A percentile compares a stretch with the other conserved stretches of the same genome.
Evolutionary conservation across 2,888 invertebrate species (phyloP).

Genomic region (Proisotoma minuta): DNA sequence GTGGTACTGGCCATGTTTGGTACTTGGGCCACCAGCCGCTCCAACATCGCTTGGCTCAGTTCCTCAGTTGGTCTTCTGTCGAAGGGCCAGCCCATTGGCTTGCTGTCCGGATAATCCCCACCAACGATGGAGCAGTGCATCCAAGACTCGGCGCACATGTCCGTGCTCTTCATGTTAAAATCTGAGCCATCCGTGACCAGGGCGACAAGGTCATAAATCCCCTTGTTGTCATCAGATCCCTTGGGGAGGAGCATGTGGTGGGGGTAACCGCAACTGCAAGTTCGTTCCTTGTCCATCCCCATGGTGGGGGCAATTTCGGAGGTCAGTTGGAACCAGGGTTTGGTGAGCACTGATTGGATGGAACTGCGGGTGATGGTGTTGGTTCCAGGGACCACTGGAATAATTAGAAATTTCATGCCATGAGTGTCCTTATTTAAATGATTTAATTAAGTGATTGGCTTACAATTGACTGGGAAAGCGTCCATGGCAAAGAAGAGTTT

Average conservation of each 20-base stretch:
- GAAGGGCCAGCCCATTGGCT: neutral
- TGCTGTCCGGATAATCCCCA: neutral
- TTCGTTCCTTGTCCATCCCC: neutral
- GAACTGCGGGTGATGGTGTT: slow-evolving; percentile 65
- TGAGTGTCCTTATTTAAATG: neutral
- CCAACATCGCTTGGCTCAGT: neutral
- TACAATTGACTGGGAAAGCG: neutral
- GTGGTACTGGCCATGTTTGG: neutral
- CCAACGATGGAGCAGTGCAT: neutral
- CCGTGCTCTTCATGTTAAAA: neutral
- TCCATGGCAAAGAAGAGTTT: slow-evolving; percentile 16
- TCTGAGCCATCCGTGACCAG: neutral
- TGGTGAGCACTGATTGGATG: slow-evolving; percentile 71
- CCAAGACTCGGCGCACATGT: neutral
- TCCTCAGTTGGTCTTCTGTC: neutral
- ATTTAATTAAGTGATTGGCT: neutral
- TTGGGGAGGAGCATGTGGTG: neutral
- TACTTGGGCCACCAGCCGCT: neutral
- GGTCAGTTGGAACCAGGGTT: slow-evolving; percentile 59
- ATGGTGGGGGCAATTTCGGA: neutral
- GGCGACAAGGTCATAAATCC: neutral
- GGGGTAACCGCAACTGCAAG: neutral
- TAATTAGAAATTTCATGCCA: neutral
- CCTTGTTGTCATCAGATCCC: neutral
- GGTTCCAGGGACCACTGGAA: slow-evolving; percentile 56